These are phyloP conservation scores for Cheirogaleus major DNA, from an alignment of 2,797 vertebrate genomes.

Conservation along the genomic window DNA sequence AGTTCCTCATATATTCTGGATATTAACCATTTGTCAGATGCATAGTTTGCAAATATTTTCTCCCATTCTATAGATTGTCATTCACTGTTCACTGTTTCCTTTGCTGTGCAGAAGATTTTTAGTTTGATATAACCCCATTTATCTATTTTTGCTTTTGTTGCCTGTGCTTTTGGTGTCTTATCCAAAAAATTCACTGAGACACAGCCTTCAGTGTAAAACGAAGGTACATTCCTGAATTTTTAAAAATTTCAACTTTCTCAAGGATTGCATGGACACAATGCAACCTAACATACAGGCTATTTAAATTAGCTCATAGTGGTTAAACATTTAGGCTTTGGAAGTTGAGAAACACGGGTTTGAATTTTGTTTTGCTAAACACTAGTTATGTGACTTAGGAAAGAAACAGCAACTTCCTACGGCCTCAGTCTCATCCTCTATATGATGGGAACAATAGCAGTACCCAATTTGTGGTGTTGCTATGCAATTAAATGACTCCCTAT, in stretches of 20 bases:
- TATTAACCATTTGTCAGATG: not conserved
- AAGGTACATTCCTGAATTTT: not conserved
- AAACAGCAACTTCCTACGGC: not conserved
- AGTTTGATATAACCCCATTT: not conserved
- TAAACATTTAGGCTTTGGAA: not conserved
- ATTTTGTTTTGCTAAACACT: not conserved
- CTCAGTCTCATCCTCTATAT: not conserved
- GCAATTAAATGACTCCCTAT: not conserved
- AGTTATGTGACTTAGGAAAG: not conserved
- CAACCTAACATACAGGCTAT: not conserved
- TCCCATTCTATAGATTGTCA: not conserved
- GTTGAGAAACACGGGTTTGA: not conserved
- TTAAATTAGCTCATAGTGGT: not conserved
- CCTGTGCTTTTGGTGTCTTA: not conserved
- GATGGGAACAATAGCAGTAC: not conserved
- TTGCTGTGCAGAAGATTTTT: not conserved
- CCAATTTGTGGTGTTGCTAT: not conserved
- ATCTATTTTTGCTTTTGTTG: not conserved
- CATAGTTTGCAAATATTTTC: not conserved
- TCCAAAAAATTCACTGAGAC: not conserved
- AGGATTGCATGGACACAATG: not conserved
- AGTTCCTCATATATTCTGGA: not conserved
- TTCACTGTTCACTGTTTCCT: not conserved
- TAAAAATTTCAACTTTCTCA: not conserved
- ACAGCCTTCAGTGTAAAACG: not conserved